Evolutionary conservation across 2,888 invertebrate species (phyloP).

Genomic region (Melangyna quadrimaculata): DNA sequence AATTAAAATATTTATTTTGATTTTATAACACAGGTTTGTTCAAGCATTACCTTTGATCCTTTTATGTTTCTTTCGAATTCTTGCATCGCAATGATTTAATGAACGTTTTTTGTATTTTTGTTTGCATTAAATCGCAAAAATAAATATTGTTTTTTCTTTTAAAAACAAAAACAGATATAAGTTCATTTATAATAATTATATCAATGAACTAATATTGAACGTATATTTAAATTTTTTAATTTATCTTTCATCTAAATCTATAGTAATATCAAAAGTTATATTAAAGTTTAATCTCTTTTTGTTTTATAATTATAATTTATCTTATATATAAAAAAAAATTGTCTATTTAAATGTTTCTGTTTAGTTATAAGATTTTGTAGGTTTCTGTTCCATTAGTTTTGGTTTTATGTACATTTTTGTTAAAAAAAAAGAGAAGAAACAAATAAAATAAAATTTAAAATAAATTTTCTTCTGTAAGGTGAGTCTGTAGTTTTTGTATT

Average conservation of each 20-base stretch:
- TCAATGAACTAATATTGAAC: slow-evolving; percentile 29
- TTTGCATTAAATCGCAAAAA: not conserved
- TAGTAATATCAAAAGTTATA: slow-evolving; percentile 72
- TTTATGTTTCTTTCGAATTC: not conserved
- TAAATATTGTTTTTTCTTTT: not conserved
- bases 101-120: not conserved
- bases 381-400: slow-evolving; percentile 30
- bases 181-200: slow-evolving; percentile 9
- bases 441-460: not conserved
- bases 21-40: slow-evolving; percentile 45
- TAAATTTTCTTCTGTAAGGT: slow-evolving; percentile 38
- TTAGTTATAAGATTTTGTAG: slow-evolving; percentile 51
- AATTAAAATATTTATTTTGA: not conserved
- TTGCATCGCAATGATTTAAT: slow-evolving; percentile 43
- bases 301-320: slow-evolving; percentile 25
- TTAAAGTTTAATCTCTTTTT: slow-evolving; percentile 62
- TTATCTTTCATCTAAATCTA: slow-evolving; percentile 55
- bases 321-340: slow-evolving; percentile 58
- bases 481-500: slow-evolving; percentile 27
- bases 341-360: slow-evolving; percentile 46
- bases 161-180: not conserved
- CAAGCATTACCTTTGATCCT: slow-evolving; percentile 18
- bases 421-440: slow-evolving; percentile 31
- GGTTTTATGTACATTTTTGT: slow-evolving; percentile 56
- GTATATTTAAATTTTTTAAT: slow-evolving; percentile 29